phyloP scores from a whole-genome alignment of 2,888 invertebrate genomes.

The Archips crataeganus region DNA sequence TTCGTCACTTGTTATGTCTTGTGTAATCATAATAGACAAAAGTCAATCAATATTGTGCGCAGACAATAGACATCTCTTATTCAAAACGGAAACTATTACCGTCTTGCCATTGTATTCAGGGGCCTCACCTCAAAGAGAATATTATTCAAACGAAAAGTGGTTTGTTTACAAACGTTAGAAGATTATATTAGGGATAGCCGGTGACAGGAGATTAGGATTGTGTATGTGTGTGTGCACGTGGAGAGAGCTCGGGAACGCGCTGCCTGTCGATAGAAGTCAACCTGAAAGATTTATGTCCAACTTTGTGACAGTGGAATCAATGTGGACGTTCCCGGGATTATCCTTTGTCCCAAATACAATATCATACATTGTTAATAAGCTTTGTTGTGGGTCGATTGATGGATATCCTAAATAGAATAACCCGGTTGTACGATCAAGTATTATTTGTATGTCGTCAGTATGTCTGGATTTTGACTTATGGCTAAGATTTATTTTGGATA shows the following conservation, averaged over 20 bases:
- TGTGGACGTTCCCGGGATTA: conserved; percentile 74
- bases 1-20: conserved; percentile 52
- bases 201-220: conserved; percentile 70
- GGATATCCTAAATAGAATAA: conserved; percentile 51
- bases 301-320: conserved; percentile 74
- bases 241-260: conserved; percentile 59
- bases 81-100: conserved; percentile 85
- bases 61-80: conserved; percentile 83
- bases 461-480: conserved; percentile 7
- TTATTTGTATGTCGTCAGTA: conserved; percentile 14
- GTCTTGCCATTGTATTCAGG: conserved; percentile 77
- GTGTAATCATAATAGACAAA: conserved; percentile 66
- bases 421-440: conserved; percentile 21
- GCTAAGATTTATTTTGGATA: background rate
- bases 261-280: conserved; percentile 70
- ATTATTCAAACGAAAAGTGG: conserved; percentile 83
- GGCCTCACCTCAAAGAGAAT: conserved; percentile 76
- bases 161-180: conserved; percentile 77
- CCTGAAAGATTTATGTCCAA: conserved; percentile 80
- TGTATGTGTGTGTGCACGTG: conserved; percentile 60
- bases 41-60: conserved; percentile 80
- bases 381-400: conserved; percentile 63
- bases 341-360: conserved; percentile 74
- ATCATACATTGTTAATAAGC: conserved; percentile 72
- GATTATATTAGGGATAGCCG: conserved; percentile 70